Percentiles rank a stretch among this genome's conserved stretches.
Conservation (phyloP, 2,797 vertebrate species). For the Sitta carolinensis region DNA sequence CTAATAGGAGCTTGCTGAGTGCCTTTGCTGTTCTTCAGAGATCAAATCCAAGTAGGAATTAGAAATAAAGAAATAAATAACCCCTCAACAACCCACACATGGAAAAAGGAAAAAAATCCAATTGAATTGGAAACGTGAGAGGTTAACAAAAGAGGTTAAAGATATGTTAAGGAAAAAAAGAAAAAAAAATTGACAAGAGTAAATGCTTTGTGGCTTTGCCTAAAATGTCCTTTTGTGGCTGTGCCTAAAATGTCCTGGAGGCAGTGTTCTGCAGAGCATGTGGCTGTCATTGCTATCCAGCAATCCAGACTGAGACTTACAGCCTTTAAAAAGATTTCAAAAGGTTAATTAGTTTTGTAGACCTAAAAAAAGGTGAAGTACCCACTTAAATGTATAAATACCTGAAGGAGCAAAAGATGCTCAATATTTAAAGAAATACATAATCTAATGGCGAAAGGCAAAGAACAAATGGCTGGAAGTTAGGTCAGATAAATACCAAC, state of each 20-base stretch:
- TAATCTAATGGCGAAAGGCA: neutral
- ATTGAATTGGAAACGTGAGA: neutral
- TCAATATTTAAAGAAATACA: neutral
- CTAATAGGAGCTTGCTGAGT: neutral
- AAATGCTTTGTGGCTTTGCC: neutral
- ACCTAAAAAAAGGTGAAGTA: neutral
- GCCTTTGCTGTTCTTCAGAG: neutral
- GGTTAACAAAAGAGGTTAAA: neutral
- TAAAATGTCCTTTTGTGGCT: neutral
- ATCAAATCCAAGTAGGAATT: neutral
- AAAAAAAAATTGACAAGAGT: neutral
- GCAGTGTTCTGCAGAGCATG: neutral
- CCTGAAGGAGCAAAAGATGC: neutral
- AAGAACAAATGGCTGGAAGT: neutral
- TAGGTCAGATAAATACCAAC: neutral
- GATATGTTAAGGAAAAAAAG: neutral
- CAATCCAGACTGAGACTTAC: neutral
- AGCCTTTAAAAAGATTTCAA: conserved; percentile 5
- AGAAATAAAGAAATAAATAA: neutral
- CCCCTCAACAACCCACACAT: neutral
- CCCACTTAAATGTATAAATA: neutral
- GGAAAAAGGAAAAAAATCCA: neutral
- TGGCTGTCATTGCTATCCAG: neutral
- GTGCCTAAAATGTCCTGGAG: neutral
- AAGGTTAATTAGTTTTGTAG: conserved; percentile 44